Evolutionary conservation across 2,888 invertebrate genomes (phyloP), one percentile per base, ranked within the genome.

Genomic region (Agrochola litura): DNA sequence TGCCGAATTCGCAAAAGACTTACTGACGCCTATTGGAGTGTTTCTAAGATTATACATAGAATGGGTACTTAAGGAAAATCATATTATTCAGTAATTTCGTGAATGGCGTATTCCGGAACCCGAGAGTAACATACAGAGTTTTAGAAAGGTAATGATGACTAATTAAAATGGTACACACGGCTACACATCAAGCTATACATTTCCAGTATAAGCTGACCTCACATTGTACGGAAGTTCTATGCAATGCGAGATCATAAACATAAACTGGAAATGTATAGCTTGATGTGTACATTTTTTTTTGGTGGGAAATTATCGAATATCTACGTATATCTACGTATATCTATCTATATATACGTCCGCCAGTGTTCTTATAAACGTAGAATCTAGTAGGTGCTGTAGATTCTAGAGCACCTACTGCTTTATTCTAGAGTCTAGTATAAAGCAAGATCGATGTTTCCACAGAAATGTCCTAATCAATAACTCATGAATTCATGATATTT

Each of bases 1-100:
- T 65, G 61, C 60, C n/a, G 46, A 76, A 72, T 75, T 76, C 61
- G n/a, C 69, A 72, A 69, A 60, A 66, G 73, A 76, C 71, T n/a
- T 63, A 70, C 63, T 64, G 70, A 75, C 30, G 65, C 61, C 56
- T 64, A 16, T 30, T 56, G 19, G n/a, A 66, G 1, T 83, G 12
- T 68, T 63, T 46, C 25, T 54, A 25, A 46, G 12, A 77, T 58
- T n/a, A n/a, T 12, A 5, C 22, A 60, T 60, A 73, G 19, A n/a
- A 30, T 3, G 16, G 9, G 10, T 68, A 54, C n/a, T 25, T 22
- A 46, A n/a, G 6, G 37, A 49, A 37, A 58, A n/a, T 37, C 46
- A 41, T 54, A n/a, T 52, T n/a, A 46, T 30, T 52, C 19, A 54
- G 37, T 43, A n/a, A 63, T 54, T 77, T 63, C 6, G n/a, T 63